Conservation (phyloP, 2,113 vertebrate species). For the Panthera leo region DNA sequence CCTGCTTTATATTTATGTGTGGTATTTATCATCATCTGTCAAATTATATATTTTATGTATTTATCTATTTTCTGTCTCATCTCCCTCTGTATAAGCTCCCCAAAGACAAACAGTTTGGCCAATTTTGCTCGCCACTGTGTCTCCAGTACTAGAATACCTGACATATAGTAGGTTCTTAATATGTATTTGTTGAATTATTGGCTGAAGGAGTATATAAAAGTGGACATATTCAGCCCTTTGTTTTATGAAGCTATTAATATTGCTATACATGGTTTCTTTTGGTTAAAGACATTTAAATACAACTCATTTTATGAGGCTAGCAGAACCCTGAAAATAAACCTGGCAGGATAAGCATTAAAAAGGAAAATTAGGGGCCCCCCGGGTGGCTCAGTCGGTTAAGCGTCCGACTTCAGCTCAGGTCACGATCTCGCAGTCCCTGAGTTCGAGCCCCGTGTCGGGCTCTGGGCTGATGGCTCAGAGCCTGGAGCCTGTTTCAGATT, state of each 20-base stretch:
- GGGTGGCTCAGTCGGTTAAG: too few relatives aligned
- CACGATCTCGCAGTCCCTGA: too few relatives aligned
- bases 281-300: background rate
- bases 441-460: too few relatives aligned
- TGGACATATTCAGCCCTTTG: background rate
- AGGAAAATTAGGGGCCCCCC: background rate
- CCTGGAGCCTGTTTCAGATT: too few relatives aligned
- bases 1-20: background rate
- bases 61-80: background rate
- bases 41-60: background rate
- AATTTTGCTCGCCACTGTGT: background rate
- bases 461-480: too few relatives aligned
- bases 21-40: background rate
- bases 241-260: background rate
- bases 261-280: background rate
- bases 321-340: background rate
- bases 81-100: background rate
- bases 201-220: background rate
- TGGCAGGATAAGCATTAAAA: background rate
- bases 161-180: background rate
- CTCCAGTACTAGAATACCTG: background rate
- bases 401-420: too few relatives aligned
- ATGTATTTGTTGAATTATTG: background rate
- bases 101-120: background rate
- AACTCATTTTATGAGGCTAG: background rate